These are phyloP conservation scores for Phyllotis vaccarum DNA, from an alignment of 2,797 vertebrate species.

Conservation along the genomic window DNA sequence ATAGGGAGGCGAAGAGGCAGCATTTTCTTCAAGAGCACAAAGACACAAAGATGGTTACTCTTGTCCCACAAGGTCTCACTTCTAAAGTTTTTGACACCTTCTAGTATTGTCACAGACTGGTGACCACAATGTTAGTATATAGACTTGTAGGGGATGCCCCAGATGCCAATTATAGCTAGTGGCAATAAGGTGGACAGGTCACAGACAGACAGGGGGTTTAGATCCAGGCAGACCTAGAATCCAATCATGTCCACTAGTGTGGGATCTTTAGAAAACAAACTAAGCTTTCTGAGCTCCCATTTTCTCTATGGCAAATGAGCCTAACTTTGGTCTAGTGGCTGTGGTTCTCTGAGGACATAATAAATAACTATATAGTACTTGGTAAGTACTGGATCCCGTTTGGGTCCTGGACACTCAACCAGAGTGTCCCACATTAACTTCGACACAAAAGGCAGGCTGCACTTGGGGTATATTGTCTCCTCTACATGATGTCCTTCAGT, in stretches of 20 bases:
- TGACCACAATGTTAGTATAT: no score
- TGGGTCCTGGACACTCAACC: background rate
- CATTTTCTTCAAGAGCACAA: background rate
- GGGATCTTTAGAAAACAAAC: background rate
- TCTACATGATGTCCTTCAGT: background rate
- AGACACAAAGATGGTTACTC: background rate
- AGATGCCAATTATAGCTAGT: background rate
- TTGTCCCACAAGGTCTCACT: background rate
- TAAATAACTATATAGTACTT: background rate
- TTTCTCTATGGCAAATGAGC: background rate
- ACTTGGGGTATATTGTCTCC: background rate
- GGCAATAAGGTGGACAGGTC: no score
- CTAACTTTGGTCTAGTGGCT: background rate
- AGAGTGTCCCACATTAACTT: background rate
- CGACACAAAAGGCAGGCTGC: background rate
- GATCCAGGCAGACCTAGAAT: background rate
- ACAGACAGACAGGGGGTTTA: background rate
- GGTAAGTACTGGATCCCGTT: background rate
- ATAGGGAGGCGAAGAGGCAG: no score
- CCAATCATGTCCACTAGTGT: rapidly evolving
- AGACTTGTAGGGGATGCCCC: background rate
- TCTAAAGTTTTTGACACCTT: background rate
- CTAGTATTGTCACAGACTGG: background rate
- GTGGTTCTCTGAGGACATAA: background rate
- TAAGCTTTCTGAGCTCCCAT: background rate